Percentiles rank a stretch among this genome's conserved stretches.
Conservation (phyloP, 2,113 vertebrate species). For the Aplodontia rufa region DNA sequence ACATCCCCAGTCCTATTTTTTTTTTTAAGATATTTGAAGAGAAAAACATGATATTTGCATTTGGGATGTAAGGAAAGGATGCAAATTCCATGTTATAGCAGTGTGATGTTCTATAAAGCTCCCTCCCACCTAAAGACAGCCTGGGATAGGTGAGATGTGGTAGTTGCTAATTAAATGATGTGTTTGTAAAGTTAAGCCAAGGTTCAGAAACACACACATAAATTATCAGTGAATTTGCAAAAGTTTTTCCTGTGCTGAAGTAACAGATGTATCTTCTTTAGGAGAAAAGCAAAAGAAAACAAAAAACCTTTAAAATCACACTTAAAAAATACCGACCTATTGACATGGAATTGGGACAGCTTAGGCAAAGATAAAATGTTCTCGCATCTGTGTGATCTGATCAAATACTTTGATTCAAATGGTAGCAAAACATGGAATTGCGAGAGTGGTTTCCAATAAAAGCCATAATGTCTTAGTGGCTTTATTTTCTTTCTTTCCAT, state of each 20-base stretch:
- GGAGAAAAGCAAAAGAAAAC: background rate
- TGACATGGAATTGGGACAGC: background rate
- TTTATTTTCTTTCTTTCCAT: constrained; percentile 13
- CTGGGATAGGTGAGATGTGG: constrained; percentile 63
- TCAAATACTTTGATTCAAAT: constrained; percentile 25
- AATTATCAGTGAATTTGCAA: constrained; percentile 74
- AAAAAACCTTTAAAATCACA: background rate
- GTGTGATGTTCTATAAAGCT: constrained; percentile 24
- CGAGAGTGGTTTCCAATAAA: background rate
- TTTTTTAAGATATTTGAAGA: constrained; percentile 8
- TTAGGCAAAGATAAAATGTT: background rate
- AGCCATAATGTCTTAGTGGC: background rate
- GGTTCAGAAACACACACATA: constrained; percentile 70
- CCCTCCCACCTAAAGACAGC: constrained; percentile 52
- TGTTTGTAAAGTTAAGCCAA: constrained; percentile 68
- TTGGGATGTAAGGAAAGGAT: background rate
- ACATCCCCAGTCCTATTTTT: background rate
- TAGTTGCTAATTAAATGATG: constrained; percentile 76
- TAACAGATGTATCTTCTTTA: constrained; percentile 44
- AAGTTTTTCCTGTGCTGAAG: constrained; percentile 49
- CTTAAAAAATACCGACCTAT: constrained; percentile 19
- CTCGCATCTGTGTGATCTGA: background rate
- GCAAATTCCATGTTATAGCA: constrained; percentile 25
- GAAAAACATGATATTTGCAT: background rate
- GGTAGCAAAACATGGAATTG: background rate